Percentiles rank a stretch among this genome's conserved stretches.
Conservation (phyloP, 2,797 vertebrate genomes). For the Halcyon badia region DNA sequence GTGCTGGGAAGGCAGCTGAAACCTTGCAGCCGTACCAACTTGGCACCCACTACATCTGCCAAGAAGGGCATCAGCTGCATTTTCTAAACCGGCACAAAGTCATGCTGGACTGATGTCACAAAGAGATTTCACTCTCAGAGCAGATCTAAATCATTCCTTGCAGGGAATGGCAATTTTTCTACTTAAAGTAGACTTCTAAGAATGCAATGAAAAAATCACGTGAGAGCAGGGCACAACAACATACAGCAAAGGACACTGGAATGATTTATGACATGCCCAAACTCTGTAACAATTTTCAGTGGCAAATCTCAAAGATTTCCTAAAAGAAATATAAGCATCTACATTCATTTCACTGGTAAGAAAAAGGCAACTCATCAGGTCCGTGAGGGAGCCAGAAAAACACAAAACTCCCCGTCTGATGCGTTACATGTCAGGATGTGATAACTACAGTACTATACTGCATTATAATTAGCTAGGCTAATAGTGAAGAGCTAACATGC, state of each 20-base stretch:
- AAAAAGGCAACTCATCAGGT: not conserved
- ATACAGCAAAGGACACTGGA: not conserved
- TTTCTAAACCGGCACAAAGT: not conserved
- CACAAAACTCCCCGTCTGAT: not conserved
- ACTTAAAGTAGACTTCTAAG: not conserved
- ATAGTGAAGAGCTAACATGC: not conserved
- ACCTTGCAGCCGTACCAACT: not conserved
- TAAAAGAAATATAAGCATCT: not conserved
- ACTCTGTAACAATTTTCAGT: not conserved
- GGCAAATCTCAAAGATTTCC: not conserved
- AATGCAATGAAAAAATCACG: not conserved
- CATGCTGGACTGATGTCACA: not conserved
- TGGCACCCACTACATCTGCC: not conserved
- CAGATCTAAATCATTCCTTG: not conserved
- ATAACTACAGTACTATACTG: not conserved
- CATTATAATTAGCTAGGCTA: not conserved
- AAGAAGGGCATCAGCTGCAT: not conserved
- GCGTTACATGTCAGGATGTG: not conserved
- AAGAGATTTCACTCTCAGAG: not conserved
- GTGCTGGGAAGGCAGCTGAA: not conserved
- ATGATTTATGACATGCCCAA: not conserved
- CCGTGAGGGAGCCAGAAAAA: not conserved
- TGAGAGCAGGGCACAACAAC: not conserved
- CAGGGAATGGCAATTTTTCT: not conserved
- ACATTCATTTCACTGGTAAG: not conserved